Conservation (phyloP, 1,140 invertebrate genomes). For the Sinella curviseta region DNA sequence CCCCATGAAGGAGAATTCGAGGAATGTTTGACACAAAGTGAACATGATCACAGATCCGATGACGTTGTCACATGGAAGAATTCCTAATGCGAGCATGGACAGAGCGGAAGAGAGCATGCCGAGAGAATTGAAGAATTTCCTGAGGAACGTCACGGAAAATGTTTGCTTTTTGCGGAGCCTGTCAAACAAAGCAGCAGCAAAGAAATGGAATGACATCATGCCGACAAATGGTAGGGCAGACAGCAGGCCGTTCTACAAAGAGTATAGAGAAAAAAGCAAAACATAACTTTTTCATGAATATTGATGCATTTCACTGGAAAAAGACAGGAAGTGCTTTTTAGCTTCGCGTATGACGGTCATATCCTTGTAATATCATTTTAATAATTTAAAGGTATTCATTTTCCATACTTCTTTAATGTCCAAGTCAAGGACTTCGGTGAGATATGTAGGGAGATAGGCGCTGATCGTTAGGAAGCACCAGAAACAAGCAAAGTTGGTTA, state of each 20-base stretch:
- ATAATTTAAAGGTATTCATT: too few species aligned
- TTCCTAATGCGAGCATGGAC: slow-evolving; percentile 35
- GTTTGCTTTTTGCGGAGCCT: slow-evolving; percentile 36
- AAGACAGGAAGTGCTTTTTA: too few species aligned
- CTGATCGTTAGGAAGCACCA: slow-evolving; percentile 66
- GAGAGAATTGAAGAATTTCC: slow-evolving; percentile 49
- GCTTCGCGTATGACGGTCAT: too few species aligned
- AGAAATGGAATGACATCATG: slow-evolving; percentile 41
- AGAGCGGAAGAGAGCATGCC: slow-evolving; percentile 38
- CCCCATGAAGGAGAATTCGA: slow-evolving; percentile 45
- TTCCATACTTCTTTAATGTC: too few species aligned
- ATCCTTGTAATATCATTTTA: neutral
- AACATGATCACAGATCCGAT: slow-evolving; percentile 38
- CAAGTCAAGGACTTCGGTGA: slow-evolving; percentile 62
- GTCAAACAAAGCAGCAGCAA: slow-evolving; percentile 45
- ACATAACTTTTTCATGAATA: neutral
- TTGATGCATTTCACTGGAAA: neutral
- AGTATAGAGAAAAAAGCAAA: slow-evolving; percentile 35
- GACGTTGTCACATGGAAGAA: slow-evolving; percentile 34
- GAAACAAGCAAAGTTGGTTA: slow-evolving; percentile 63
- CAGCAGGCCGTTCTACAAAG: slow-evolving; percentile 60
- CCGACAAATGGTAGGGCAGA: slow-evolving; percentile 62
- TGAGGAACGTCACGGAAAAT: slow-evolving; percentile 36
- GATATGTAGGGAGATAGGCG: slow-evolving; percentile 62
- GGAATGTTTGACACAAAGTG: slow-evolving; percentile 39